Evolutionary conservation across 2,113 vertebrate genomes (phyloP).

Genomic region (Meleagris gallopavo): DNA sequence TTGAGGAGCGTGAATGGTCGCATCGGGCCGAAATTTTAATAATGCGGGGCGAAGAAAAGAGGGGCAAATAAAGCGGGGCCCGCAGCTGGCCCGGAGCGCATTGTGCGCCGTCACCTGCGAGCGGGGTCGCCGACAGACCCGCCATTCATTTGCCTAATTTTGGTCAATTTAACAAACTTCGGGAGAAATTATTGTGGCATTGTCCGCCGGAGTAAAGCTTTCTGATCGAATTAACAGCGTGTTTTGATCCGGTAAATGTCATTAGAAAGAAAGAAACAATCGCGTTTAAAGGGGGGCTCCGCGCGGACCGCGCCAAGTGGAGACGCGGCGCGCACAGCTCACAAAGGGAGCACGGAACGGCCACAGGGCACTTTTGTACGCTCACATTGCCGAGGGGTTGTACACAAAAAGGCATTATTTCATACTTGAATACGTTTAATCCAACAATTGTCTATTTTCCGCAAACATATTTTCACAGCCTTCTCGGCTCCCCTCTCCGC

Average conservation of each 20-base stretch:
- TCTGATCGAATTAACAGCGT: slow-evolving; percentile 99
- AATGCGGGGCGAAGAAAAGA: slow-evolving; percentile 92
- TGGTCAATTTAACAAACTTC: slow-evolving; percentile 99
- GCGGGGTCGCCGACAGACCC: slow-evolving; percentile 93
- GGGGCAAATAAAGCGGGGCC: slow-evolving; percentile 93
- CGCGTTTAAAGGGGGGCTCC: slow-evolving; percentile 94
- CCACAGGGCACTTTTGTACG: slow-evolving; percentile 97
- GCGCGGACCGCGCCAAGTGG: slow-evolving; percentile 96
- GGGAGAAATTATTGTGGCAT: slow-evolving; percentile 98
- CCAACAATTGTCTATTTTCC: slow-evolving; percentile 99
- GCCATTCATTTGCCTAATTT: slow-evolving; percentile 99
- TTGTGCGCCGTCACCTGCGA: slow-evolving; percentile 99
- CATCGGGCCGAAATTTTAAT: slow-evolving; percentile 98
- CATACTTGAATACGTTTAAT: slow-evolving; percentile 99
- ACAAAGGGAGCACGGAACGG: slow-evolving; percentile 94
- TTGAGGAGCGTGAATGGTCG: slow-evolving; percentile 99
- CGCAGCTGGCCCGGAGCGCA: slow-evolving; percentile 96
- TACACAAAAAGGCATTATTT: slow-evolving; percentile 99
- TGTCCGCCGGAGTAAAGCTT: slow-evolving; percentile 98
- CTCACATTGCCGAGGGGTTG: slow-evolving; percentile 94
- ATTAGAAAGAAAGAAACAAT: slow-evolving; percentile 99
- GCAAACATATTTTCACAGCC: slow-evolving; percentile 99
- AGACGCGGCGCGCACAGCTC: slow-evolving; percentile 96
- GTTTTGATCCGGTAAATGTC: slow-evolving; percentile 99
- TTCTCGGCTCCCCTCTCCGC: slow-evolving; percentile 87